A percentile compares a stretch with the other conserved stretches of the same genome.
Evolutionary conservation across 2,888 invertebrate genomes (phyloP).

Genomic region (Diaphora mendica): DNA sequence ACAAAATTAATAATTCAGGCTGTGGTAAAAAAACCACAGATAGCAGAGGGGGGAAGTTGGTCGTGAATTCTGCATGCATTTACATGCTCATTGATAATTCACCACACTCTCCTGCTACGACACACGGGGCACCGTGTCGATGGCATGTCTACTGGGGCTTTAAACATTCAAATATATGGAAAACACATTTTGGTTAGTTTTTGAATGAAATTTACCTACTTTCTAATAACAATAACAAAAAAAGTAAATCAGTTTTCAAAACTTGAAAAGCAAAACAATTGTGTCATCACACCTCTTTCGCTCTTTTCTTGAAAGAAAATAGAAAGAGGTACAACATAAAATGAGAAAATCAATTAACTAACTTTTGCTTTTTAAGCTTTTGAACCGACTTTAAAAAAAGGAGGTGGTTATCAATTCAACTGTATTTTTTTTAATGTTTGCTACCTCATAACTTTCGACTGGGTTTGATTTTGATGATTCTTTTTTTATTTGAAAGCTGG

Average conservation of each 20-base stretch:
- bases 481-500: too few relatives aligned
- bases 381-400: too few relatives aligned
- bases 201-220: background rate
- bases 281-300: too few relatives aligned
- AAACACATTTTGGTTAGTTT: background rate
- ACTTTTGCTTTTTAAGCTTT: background rate
- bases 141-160: constrained; percentile 25
- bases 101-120: constrained; percentile 50
- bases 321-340: too few relatives aligned
- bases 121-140: constrained; percentile 50
- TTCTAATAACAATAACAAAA: background rate
- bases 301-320: too few relatives aligned
- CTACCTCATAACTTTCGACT: too few relatives aligned
- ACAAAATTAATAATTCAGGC: constrained; percentile 75
- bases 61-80: constrained; percentile 71
- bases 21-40: constrained; percentile 74
- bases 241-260: background rate
- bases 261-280: too few relatives aligned
- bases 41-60: constrained; percentile 61
- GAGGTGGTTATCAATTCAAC: too few relatives aligned
- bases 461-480: too few relatives aligned
- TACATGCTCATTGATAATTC: constrained; percentile 79
- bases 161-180: constrained; percentile 30
- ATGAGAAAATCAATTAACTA: too few relatives aligned
- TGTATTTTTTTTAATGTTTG: too few relatives aligned